Evolutionary conservation across 1,140 invertebrate genomes (phyloP), one percentile per base, ranked within the genome.

Genomic region (Pachyrhynchus sulphureomaculatus): DNA sequence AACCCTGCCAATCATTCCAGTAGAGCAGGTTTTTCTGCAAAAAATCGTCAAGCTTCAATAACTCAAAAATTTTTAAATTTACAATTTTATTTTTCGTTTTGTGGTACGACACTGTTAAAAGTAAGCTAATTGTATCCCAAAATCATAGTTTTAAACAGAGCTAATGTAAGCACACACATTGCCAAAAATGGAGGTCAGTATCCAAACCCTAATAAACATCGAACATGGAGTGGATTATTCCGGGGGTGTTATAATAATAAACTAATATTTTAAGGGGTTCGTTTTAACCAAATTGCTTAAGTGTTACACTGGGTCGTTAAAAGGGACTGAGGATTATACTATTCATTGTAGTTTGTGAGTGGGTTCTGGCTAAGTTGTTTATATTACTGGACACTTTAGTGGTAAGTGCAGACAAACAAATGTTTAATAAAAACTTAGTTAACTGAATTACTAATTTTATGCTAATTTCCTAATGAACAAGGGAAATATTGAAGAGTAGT

Each of bases 241-340:
- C 39, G 36, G 23, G 37, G 52, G 52, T 32, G 39, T 41, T 54
- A 54, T 54, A 54, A 54, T 54, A 54, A 54, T 54, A 54, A 54
- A 54, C 52, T 54, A 54, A 54, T 54, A 54, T 44, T 54, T 54
- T 54, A 37, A 54, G 42, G 52, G 49, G 52, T 13, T 54, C 18
- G 21, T 42, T 44, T 54, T 42, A 42, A 24, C 4, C 20, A 52
- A 52, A 52, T 36, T 37, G 37, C n/a, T 44, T 41, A 42, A 54
- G 37, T 54, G 23, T 54, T 29, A 54, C 36, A 54, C 12, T 54
- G 52, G 24, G 15, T 21, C 21, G 17, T 18, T 26, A 12, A 15
- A 54, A n/a, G 52, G 21, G 36, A 39, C 36, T 18, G 12, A 13
- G 45, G 45, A 32, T 48, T 48, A 54, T 42, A 41, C 18, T 54